A percentile compares a stretch with the other conserved stretches of the same genome.
Conservation (phyloP, 1,140 invertebrate species). For the Eufriesea mexicana region DNA sequence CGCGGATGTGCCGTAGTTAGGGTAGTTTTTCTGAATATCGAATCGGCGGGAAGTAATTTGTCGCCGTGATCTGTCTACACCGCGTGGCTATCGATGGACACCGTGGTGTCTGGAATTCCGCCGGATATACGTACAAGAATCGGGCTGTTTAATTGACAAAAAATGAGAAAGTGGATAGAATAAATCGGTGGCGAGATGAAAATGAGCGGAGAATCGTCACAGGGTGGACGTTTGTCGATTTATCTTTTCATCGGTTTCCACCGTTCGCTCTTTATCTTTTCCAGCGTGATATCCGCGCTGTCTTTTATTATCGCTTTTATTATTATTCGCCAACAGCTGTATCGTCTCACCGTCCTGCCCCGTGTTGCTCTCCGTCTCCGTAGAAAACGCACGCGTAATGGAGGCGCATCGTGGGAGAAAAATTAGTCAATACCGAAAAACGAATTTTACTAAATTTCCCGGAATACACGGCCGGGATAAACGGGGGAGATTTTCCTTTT, state of each 20-base stretch:
- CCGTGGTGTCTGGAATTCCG: background rate
- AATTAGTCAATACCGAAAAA: background rate
- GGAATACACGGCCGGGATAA: background rate
- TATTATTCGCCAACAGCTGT: background rate
- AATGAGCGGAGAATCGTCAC: background rate
- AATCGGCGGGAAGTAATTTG: constrained; percentile 2
- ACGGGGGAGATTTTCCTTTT: background rate
- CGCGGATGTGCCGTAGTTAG: background rate
- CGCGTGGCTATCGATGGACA: background rate
- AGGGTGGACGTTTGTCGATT: background rate
- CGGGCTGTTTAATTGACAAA: too few relatives aligned
- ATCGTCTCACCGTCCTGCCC: background rate
- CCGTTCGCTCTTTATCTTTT: background rate
- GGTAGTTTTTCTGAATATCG: background rate
- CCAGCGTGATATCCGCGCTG: background rate
- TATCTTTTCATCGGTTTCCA: background rate
- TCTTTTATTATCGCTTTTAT: background rate
- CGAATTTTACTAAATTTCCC: background rate
- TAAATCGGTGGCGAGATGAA: background rate
- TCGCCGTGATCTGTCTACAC: too few relatives aligned
- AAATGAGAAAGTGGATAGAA: background rate
- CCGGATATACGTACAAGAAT: too few relatives aligned
- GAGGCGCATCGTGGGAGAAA: background rate
- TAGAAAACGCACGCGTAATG: too few relatives aligned
- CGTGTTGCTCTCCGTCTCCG: too few relatives aligned